Conservation (phyloP, 2,113 vertebrate species). For the Opisthocomus hoazin region DNA sequence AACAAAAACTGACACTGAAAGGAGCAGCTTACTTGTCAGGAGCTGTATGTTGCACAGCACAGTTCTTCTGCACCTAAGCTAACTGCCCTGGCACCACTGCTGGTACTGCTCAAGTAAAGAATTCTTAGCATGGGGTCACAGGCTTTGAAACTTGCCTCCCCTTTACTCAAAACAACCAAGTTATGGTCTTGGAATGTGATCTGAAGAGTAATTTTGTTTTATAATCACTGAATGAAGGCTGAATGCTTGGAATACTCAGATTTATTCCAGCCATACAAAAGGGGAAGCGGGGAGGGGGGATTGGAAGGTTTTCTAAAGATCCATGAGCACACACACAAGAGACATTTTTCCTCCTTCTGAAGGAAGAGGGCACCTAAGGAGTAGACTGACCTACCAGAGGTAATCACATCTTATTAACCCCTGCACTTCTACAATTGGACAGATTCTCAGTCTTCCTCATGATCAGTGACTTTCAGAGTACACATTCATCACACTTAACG, state of each 20-base stretch:
- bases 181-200: background rate
- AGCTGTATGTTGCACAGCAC: background rate
- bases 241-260: background rate
- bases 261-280: background rate
- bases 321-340: background rate
- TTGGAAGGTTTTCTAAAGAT: background rate
- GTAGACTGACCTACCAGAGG: background rate
- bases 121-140: background rate
- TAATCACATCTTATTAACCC: background rate
- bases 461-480: background rate
- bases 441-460: background rate
- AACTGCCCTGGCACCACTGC: background rate
- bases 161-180: background rate
- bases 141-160: background rate
- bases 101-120: background rate
- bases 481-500: background rate
- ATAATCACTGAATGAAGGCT: background rate
- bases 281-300: background rate
- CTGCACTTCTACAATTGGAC: background rate
- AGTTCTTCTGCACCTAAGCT: background rate
- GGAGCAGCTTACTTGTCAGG: background rate
- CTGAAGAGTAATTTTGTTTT: background rate
- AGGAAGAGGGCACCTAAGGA: background rate
- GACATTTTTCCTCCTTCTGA: background rate
- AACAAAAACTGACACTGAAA: background rate